A percentile compares a stretch with the other conserved stretches of the same genome.
Evolutionary conservation across 1,140 invertebrate genomes (phyloP).

Genomic region (Steinernema khuongi): DNA sequence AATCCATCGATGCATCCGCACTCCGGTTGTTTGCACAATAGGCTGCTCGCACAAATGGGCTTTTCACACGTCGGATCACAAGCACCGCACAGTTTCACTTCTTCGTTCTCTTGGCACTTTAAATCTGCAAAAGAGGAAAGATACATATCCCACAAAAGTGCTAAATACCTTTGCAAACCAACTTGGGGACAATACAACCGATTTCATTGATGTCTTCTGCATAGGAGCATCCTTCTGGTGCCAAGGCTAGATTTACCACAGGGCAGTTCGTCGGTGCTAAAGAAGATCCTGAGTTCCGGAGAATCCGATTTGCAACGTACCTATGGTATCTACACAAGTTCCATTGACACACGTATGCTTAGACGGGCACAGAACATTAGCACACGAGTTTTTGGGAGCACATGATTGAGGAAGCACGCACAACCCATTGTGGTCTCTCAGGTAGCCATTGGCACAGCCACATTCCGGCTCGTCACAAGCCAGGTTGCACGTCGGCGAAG

Average conservation of each 20-base stretch:
- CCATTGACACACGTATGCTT: slow-evolving; percentile 25
- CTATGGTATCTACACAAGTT: slow-evolving; percentile 21
- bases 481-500: slow-evolving; percentile 27
- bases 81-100: slow-evolving; percentile 27
- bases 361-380: slow-evolving; percentile 14
- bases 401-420: slow-evolving; percentile 20
- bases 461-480: slow-evolving; percentile 32
- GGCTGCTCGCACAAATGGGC: not conserved
- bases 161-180: slow-evolving; percentile 23
- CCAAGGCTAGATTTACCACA: not conserved
- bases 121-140: slow-evolving; percentile 14
- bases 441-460: slow-evolving; percentile 12
- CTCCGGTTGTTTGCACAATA: not conserved
- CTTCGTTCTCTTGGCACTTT: slow-evolving; percentile 27
- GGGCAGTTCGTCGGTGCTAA: not conserved
- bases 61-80: slow-evolving; percentile 24
- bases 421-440: slow-evolving; percentile 11
- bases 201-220: slow-evolving; percentile 22
- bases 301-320: not conserved
- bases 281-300: not conserved
- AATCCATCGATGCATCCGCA: slow-evolving; percentile 34
- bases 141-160: not conserved
- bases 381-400: not conserved
- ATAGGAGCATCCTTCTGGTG: slow-evolving; percentile 27
- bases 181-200: slow-evolving; percentile 19